phyloP scores from a whole-genome alignment of 92 coral and sea anemone species.

The Isaurus tuberculatus region DNA sequence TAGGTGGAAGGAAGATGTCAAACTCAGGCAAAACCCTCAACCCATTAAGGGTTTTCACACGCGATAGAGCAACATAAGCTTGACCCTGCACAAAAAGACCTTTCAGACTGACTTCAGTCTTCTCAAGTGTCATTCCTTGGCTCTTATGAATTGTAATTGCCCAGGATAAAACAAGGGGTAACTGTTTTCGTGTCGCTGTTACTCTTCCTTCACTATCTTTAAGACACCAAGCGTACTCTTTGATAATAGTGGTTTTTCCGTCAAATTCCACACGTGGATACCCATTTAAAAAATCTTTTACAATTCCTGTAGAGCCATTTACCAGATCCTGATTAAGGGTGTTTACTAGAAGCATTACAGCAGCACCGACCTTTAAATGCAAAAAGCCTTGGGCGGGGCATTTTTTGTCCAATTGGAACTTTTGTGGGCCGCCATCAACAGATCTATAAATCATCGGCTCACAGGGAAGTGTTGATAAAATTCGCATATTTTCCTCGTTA shows the following conservation, averaged over 20 bases:
- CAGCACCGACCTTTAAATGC: conserved; percentile 43
- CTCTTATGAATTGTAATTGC: conserved; percentile 1
- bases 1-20: conserved; percentile 37
- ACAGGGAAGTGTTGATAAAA: conserved; percentile 31
- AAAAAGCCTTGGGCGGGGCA: conserved; percentile 37
- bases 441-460: conserved; percentile 25
- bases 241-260: conserved; percentile 1
- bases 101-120: conserved; percentile 30
- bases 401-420: conserved; percentile 10
- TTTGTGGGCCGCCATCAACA: conserved; percentile 48
- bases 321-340: conserved; percentile 28
- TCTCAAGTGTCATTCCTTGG: conserved; percentile 20
- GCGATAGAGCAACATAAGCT: conserved; percentile 36
- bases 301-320: conserved; percentile 53
- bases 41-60: conserved; percentile 33
- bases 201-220: neutral
- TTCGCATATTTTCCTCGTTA: conserved; percentile 13
- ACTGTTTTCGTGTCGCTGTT: conserved; percentile 29
- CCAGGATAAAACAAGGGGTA: conserved; percentile 39
- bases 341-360: conserved; percentile 48
- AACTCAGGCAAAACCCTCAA: conserved; percentile 44
- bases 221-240: conserved; percentile 37
- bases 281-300: conserved; percentile 37
- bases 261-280: conserved; percentile 50
- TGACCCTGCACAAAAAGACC: conserved; percentile 46